A percentile compares a stretch with the other conserved stretches of the same genome.
Conservation (phyloP, 2,888 invertebrate species). For the Myathropa florea region DNA sequence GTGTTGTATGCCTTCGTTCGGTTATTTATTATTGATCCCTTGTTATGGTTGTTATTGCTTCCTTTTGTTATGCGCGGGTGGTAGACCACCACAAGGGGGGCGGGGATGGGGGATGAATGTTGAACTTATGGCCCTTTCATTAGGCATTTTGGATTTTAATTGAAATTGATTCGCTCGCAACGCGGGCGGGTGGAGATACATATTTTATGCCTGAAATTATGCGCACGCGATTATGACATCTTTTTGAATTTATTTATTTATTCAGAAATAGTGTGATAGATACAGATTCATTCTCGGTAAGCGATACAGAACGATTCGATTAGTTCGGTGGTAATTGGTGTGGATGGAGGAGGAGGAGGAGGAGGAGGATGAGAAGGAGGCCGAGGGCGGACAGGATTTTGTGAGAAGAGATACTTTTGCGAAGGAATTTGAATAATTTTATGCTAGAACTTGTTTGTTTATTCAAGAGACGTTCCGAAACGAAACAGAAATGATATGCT, state of each 20-base stretch:
- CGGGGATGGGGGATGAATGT: not conserved
- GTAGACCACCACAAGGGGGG: too few species aligned
- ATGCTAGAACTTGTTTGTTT: not conserved
- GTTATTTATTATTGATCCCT: constrained; percentile 47
- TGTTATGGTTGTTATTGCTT: constrained; percentile 24
- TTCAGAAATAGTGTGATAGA: not conserved
- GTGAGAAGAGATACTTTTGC: not conserved
- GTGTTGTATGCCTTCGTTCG: not conserved
- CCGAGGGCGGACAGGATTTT: not conserved
- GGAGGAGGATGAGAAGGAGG: not conserved
- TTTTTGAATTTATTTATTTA: not conserved
- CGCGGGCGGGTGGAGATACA: not conserved
- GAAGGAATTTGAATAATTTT: not conserved
- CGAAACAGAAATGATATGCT: not conserved
- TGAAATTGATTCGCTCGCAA: constrained; percentile 44
- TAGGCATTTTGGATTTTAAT: constrained; percentile 54
- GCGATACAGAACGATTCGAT: not conserved
- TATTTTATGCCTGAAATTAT: not conserved
- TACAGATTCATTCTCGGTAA: not conserved
- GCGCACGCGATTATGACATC: not conserved
- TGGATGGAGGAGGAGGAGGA: not conserved
- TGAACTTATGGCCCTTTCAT: constrained; percentile 64
- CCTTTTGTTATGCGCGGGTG: constrained; percentile 8
- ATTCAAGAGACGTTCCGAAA: not conserved
- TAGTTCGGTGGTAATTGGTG: not conserved